Percentiles rank a stretch among this genome's conserved stretches.
Evolutionary conservation across 2,888 invertebrate species (phyloP).

Genomic region (Lissonota sp.): DNA sequence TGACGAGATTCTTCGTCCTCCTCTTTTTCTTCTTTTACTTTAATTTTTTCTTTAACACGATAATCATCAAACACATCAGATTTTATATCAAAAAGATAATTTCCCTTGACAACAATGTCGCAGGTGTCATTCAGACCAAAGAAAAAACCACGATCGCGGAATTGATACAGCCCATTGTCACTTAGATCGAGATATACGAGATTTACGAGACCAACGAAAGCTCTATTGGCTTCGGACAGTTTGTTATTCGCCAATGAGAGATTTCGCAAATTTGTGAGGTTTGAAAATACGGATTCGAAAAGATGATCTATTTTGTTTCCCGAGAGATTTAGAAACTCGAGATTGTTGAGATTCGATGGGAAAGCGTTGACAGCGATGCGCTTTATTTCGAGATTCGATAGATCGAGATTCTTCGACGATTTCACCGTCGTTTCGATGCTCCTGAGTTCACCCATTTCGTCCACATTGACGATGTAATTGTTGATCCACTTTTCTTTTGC

Average conservation of each 20-base stretch:
- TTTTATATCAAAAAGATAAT: conserved; percentile 49
- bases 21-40: too few species aligned
- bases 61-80: too few species aligned
- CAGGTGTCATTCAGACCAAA: conserved; percentile 49
- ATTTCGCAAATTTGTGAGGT: conserved; percentile 66
- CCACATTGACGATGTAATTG: conserved; percentile 56
- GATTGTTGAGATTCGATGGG: conserved; percentile 53
- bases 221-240: conserved; percentile 62
- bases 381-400: conserved; percentile 61
- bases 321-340: conserved; percentile 66
- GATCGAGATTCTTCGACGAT: conserved; percentile 44
- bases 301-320: conserved; percentile 67
- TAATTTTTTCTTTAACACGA: too few species aligned
- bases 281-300: conserved; percentile 70
- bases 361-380: conserved; percentile 66
- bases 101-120: neutral
- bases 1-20: too few species aligned
- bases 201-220: conserved; percentile 69
- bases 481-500: neutral
- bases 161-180: conserved; percentile 65
- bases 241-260: conserved; percentile 69
- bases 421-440: conserved; percentile 39
- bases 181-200: conserved; percentile 69
- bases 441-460: conserved; percentile 59
- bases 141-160: conserved; percentile 42